phyloP scores from a whole-genome alignment of 2,888 invertebrate species.

The Dendrolimus pini region DNA sequence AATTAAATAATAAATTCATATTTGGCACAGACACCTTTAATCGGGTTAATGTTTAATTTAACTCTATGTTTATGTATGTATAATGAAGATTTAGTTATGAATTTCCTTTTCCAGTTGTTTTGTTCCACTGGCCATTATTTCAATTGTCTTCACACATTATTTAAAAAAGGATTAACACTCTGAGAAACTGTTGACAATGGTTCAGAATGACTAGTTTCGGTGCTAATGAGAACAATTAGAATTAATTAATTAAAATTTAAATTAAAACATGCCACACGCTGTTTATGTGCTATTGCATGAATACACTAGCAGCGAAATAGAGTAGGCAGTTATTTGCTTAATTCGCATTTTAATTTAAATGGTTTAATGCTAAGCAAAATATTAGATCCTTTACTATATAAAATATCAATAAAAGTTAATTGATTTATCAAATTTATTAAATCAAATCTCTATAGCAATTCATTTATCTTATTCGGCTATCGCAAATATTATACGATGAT shows the following conservation, averaged over 20 bases:
- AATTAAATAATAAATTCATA: too few species aligned
- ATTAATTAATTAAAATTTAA: background rate
- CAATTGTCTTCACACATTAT: background rate
- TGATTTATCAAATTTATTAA: too few species aligned
- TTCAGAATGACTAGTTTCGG: background rate
- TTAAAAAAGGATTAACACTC: slow-evolving; percentile 9
- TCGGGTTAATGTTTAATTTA: background rate
- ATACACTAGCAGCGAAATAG: slow-evolving; percentile 13
- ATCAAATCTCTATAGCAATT: too few species aligned
- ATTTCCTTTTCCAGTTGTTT: background rate
- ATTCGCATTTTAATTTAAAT: too few species aligned
- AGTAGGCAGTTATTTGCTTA: background rate
- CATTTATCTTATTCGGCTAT: too few species aligned
- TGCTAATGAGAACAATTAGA: slow-evolving; percentile 14
- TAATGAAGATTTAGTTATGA: background rate
- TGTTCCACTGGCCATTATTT: background rate
- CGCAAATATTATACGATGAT: too few species aligned
- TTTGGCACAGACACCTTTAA: too few species aligned
- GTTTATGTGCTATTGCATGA: slow-evolving; percentile 6
- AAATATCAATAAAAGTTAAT: too few species aligned
- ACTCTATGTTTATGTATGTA: background rate
- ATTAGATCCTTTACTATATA: too few species aligned
- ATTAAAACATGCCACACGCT: background rate
- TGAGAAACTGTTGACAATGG: slow-evolving; percentile 9
- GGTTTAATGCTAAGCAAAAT: too few species aligned